These are phyloP conservation scores for Hirtodrosophila histrioides DNA, from an alignment of 2,888 invertebrate genomes.

Conservation along the genomic window DNA sequence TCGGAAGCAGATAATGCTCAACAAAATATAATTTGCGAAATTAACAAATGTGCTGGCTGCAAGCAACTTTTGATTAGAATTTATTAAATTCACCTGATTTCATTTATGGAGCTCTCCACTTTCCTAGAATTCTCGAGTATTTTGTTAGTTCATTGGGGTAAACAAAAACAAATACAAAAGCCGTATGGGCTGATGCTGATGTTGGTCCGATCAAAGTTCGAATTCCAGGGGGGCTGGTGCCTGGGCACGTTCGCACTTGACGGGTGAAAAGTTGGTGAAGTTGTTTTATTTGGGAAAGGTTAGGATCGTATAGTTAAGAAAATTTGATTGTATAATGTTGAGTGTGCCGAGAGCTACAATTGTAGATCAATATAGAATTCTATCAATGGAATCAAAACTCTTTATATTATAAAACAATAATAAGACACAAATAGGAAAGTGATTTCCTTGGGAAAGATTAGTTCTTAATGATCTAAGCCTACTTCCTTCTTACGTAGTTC, in stretches of 20 bases:
- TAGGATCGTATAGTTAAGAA: constrained; percentile 32
- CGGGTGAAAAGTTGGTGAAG: background rate
- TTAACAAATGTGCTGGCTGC: constrained; percentile 36
- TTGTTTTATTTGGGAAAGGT: constrained; percentile 57
- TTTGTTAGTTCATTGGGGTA: constrained; percentile 17
- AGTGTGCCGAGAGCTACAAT: background rate
- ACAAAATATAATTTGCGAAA: constrained; percentile 54
- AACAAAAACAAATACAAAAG: constrained; percentile 22
- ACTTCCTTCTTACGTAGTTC: too few species aligned
- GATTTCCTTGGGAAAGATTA: too few species aligned
- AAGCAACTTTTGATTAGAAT: constrained; percentile 48
- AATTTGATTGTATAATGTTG: constrained; percentile 15
- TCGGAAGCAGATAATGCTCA: constrained; percentile 46
- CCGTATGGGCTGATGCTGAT: constrained; percentile 57
- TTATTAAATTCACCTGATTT: constrained; percentile 72
- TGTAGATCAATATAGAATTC: too few species aligned
- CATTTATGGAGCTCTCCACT: constrained; percentile 37
- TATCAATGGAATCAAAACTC: too few species aligned
- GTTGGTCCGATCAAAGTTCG: constrained; percentile 51
- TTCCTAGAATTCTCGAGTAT: constrained; percentile 36
- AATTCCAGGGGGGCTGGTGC: constrained; percentile 26
- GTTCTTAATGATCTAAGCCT: too few species aligned
- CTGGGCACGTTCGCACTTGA: constrained; percentile 16
- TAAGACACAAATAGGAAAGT: too few species aligned
- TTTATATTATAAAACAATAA: too few species aligned